phyloP scores from a whole-genome alignment of 2,888 invertebrate genomes.

The Abrostola triplasia region DNA sequence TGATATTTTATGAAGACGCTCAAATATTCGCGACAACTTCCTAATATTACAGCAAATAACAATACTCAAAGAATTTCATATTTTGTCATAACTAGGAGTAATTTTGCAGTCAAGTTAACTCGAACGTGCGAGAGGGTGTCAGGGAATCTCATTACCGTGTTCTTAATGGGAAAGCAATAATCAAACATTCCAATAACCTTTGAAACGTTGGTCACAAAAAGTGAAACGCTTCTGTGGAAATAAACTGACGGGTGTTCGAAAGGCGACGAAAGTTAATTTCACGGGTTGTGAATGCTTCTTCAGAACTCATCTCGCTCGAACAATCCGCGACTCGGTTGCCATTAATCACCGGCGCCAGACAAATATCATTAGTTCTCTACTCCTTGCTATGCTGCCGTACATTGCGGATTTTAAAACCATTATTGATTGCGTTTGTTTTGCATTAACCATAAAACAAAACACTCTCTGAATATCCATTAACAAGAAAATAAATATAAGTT shows the following conservation, averaged over 20 bases:
- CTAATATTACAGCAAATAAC: slow-evolving; percentile 3
- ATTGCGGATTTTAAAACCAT: slow-evolving; percentile 36
- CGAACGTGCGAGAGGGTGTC: slow-evolving; percentile 8
- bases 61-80: not conserved
- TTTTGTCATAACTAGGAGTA: slow-evolving; percentile 4
- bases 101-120: slow-evolving; percentile 8
- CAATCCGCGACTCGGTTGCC: slow-evolving; percentile 78
- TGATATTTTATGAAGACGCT: slow-evolving; percentile 3
- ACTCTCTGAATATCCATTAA: not conserved
- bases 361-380: slow-evolving; percentile 74
- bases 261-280: slow-evolving; percentile 86
- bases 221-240: slow-evolving; percentile 73
- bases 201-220: slow-evolving; percentile 60
- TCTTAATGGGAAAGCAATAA: slow-evolving; percentile 56
- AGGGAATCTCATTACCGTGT: slow-evolving; percentile 42
- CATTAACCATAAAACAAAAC: not conserved
- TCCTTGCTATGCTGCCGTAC: slow-evolving; percentile 41
- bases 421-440: slow-evolving; percentile 40
- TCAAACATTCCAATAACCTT: slow-evolving; percentile 71
- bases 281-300: slow-evolving; percentile 85
- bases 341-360: slow-evolving; percentile 81
- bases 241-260: slow-evolving; percentile 78
- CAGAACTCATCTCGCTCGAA: slow-evolving; percentile 83
- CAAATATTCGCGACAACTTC: slow-evolving; percentile 2
- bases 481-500: too few species aligned